Evolutionary conservation across 2,888 invertebrate species (phyloP).

Genomic region (Cosmia trapezina): DNA sequence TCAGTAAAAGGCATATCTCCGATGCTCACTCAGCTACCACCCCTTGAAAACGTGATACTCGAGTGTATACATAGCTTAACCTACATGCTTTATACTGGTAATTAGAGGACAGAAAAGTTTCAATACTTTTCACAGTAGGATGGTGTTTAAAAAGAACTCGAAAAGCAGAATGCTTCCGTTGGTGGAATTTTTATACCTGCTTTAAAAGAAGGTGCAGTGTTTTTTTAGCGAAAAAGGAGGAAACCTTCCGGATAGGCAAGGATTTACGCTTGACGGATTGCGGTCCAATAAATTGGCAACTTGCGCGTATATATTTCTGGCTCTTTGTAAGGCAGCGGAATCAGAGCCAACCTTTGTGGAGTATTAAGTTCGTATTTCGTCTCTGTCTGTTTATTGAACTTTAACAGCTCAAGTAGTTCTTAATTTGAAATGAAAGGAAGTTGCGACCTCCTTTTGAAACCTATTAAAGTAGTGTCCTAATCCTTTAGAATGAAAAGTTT

Average conservation of each 20-base stretch:
- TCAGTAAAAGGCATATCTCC: slow-evolving; percentile 80
- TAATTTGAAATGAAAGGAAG: slow-evolving; percentile 59
- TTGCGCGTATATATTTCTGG: slow-evolving; percentile 63
- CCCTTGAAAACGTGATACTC: slow-evolving; percentile 76
- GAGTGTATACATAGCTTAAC: slow-evolving; percentile 40
- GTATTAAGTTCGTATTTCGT: slow-evolving; percentile 55
- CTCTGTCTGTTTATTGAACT: slow-evolving; percentile 59
- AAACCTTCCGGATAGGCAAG: slow-evolving; percentile 59
- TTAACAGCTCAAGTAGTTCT: slow-evolving; percentile 60
- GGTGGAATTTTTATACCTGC: slow-evolving; percentile 37
- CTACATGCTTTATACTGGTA: slow-evolving; percentile 41
- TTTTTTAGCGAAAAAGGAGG: slow-evolving; percentile 49
- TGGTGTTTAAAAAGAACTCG: slow-evolving; percentile 8
- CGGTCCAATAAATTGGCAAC: slow-evolving; percentile 67
- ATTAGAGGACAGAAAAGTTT: slow-evolving; percentile 32
- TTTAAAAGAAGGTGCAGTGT: slow-evolving; percentile 47
- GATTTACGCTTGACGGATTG: slow-evolving; percentile 67
- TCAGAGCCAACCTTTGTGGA: slow-evolving; percentile 55
- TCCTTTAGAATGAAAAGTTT: slow-evolving; percentile 27
- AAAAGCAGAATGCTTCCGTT: slow-evolving; percentile 4
- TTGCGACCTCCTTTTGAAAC: slow-evolving; percentile 46
- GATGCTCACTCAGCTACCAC: slow-evolving; percentile 73
- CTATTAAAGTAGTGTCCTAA: slow-evolving; percentile 25
- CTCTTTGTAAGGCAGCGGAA: slow-evolving; percentile 41
- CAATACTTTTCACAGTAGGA: background rate